Percentiles rank a stretch among this genome's conserved stretches.
phyloP scores from a whole-genome alignment of 1,140 invertebrate genomes.

The Drosophila tristis region DNA sequence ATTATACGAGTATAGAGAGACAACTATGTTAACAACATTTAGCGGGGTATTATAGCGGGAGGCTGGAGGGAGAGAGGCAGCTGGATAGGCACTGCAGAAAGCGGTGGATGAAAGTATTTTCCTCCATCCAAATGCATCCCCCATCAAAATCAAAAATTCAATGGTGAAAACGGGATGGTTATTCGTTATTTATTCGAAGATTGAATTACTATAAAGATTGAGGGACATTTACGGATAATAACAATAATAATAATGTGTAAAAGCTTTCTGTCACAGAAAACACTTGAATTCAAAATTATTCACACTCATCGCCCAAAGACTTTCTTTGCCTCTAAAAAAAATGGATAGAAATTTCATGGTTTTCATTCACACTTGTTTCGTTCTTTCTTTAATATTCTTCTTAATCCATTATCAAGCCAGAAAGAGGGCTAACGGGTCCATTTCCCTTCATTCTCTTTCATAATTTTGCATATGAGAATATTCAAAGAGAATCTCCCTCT shows the following conservation, averaged over 20 bases:
- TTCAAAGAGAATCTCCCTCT: slow-evolving; percentile 17
- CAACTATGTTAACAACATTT: slow-evolving; percentile 4
- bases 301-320: too few relatives aligned
- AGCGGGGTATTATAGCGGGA: neutral
- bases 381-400: neutral
- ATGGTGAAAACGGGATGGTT: slow-evolving; percentile 12
- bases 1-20: slow-evolving; percentile 17
- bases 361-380: too few relatives aligned
- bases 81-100: neutral
- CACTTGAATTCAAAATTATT: too few relatives aligned
- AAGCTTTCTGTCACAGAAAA: too few relatives aligned
- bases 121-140: slow-evolving; percentile 11
- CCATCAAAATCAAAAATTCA: slow-evolving; percentile 1
- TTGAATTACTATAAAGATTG: too few relatives aligned
- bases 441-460: neutral
- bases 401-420: too few relatives aligned
- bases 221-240: too few relatives aligned
- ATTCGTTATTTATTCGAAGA: too few relatives aligned
- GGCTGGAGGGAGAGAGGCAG: too few relatives aligned
- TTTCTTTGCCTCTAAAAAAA: too few relatives aligned
- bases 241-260: too few relatives aligned
- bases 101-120: slow-evolving; percentile 26
- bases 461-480: slow-evolving; percentile 25
- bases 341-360: too few relatives aligned
- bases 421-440: neutral